Evolutionary conservation across 1,140 invertebrate species (phyloP), one percentile per base, ranked within the genome.

Genomic region (Meloidogyne exigua): DNA sequence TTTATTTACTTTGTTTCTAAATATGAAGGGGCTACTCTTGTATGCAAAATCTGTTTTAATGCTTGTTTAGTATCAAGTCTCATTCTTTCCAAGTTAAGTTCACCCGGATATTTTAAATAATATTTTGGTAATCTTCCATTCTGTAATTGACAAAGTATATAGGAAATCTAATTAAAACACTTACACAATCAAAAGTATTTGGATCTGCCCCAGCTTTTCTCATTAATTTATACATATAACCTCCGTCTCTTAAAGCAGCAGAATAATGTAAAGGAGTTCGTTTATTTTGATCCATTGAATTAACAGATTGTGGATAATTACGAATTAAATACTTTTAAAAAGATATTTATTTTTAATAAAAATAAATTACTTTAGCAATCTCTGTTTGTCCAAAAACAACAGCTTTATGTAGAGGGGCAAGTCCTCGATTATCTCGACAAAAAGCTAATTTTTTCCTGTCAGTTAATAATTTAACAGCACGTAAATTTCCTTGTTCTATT

Each of bases 311-410:
- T n/a, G 93, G 93, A 90, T 94, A 94, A 81, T 93, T 91, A 63
- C 89, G 78, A 12, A 84, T 83, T 49, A 89, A 72, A 76, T 89
- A 90, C 25, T 87, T 57, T 57, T 57, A 7, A 57, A 21, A n/a
- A 9, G 4, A n/a, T n/a, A 9, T 57, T 57, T 57, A 57, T n/a
- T 57, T n/a, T 57, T 9, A 39, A 9, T 39, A 32, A 32, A 9
- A 7, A 39, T 57, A n/a, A n/a, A 57, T n/a, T 15, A 57, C 49
- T 57, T 57, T 87, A 62, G 82, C 93, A 39, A 97, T 95, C 21
- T 96, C 96, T 0, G 95, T 95, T 88, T 98, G 95, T 0, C 95
- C 95, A 84, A 93, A 96, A 75, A 95, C 90, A 0, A 93, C 92
- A 11, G 95, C 94, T 68, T 95, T 94, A 88, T 98, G 95, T 57